A percentile compares a stretch with the other conserved stretches of the same genome.
Evolutionary conservation across 1,140 invertebrate species (phyloP).

Genomic region (Pissodes strobi): DNA sequence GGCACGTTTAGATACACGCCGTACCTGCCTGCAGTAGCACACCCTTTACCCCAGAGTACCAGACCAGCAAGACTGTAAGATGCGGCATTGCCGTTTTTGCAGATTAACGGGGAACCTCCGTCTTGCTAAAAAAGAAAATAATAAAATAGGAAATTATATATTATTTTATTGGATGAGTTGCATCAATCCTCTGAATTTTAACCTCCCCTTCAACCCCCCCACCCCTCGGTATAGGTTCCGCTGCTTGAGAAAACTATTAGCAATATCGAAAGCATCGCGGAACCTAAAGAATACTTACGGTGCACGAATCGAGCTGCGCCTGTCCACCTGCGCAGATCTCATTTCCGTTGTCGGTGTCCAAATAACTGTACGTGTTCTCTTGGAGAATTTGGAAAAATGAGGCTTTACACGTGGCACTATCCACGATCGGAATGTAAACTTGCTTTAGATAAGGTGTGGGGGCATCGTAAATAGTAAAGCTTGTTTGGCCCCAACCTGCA

Average conservation of each 20-base stretch:
- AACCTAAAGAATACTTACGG: conserved; percentile 9
- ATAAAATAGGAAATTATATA: not conserved
- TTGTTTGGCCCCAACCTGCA: conserved; percentile 37
- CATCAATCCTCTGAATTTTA: not conserved
- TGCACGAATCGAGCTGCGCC: conserved; percentile 39
- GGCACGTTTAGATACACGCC: conserved; percentile 44
- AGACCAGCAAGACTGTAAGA: conserved; percentile 67
- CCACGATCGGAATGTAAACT: conserved; percentile 37
- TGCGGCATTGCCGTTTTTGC: conserved; percentile 57
- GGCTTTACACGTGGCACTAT: conserved; percentile 25
- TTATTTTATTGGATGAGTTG: not conserved
- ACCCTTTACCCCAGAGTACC: conserved; percentile 73
- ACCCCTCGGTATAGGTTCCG: no score
- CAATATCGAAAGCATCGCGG: no score
- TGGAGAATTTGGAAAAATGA: conserved; percentile 32
- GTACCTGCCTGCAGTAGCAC: conserved; percentile 44
- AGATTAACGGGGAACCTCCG: conserved; percentile 73
- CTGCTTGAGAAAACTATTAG: no score
- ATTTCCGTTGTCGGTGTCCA: conserved; percentile 32
- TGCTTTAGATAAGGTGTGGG: conserved; percentile 37
- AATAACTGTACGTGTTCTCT: not conserved
- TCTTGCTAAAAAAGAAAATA: no score
- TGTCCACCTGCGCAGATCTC: conserved; percentile 41
- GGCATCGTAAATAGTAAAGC: conserved; percentile 24
- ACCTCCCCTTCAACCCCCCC: no score